Conservation (phyloP, 2,797 vertebrate species). For the Catharus ustulatus region DNA sequence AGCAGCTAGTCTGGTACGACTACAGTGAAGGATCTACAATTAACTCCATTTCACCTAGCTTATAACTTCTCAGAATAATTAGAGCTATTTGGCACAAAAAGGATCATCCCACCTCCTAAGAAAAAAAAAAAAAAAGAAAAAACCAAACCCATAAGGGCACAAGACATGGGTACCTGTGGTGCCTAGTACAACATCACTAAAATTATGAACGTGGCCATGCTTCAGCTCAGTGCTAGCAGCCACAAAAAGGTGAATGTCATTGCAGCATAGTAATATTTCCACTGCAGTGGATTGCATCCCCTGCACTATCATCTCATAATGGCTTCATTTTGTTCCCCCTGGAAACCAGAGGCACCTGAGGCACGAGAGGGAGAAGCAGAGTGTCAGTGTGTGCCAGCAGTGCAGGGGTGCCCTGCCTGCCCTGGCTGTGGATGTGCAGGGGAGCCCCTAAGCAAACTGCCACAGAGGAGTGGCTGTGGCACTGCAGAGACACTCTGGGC, state of each 20-base stretch:
- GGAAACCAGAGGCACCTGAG: neutral
- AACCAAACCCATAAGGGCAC: too few species aligned
- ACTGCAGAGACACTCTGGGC: fast-evolving
- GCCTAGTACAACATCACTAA: neutral
- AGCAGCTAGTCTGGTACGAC: neutral
- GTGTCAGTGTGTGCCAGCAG: neutral
- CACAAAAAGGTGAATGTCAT: neutral
- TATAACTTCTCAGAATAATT: neutral
- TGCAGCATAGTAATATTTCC: neutral
- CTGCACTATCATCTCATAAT: neutral
- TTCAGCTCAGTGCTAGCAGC: neutral
- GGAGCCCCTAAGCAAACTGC: fast-evolving
- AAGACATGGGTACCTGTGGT: neutral
- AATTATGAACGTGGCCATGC: fast-evolving
- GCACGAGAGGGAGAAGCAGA: neutral
- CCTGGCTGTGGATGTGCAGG: too few species aligned
- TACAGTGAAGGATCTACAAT: neutral
- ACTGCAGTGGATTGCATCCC: fast-evolving
- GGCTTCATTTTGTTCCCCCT: neutral
- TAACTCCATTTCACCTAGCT: neutral
- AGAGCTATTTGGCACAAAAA: neutral
- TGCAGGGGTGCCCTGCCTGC: neutral
- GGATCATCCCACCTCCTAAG: neutral
- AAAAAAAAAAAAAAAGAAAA: neutral
- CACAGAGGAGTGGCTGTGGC: neutral